Percentiles rank a stretch among this genome's conserved stretches.
Evolutionary conservation across 1,140 invertebrate species (phyloP).

Genomic region (Drosophila elegans): DNA sequence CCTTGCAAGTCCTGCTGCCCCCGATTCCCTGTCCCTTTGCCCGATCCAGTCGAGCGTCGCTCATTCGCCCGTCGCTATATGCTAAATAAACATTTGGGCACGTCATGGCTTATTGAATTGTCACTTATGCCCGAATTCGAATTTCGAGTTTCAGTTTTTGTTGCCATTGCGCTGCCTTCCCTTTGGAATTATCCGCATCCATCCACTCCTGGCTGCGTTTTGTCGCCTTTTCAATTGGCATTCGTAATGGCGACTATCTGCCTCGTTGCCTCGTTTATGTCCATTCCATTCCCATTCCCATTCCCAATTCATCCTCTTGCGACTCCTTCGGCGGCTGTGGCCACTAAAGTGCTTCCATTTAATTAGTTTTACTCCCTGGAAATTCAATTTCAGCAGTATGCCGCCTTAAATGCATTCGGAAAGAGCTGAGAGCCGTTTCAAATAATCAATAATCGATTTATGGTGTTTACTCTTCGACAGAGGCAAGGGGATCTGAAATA

Average conservation of each 20-base stretch:
- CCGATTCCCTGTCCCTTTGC: constrained; percentile 6
- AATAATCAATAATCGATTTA: constrained; percentile 78
- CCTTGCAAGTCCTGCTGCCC: not conserved
- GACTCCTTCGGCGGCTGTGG: constrained; percentile 29
- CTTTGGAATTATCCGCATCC: not conserved
- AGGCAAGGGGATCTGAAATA: constrained; percentile 7
- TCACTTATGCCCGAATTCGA: constrained; percentile 81
- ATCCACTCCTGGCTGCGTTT: constrained; percentile 20
- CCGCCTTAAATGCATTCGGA: constrained; percentile 45
- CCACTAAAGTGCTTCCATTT: constrained; percentile 77
- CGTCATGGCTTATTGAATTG: constrained; percentile 84
- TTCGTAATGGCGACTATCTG: constrained; percentile 77
- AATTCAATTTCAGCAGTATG: constrained; percentile 61
- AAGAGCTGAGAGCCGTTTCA: constrained; percentile 20
- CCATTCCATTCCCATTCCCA: constrained; percentile 1
- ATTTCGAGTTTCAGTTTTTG: constrained; percentile 65
- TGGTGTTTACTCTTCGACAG: constrained; percentile 61
- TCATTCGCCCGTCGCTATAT: constrained; percentile 81
- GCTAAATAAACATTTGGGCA: constrained; percentile 83
- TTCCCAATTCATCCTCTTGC: constrained; percentile 9
- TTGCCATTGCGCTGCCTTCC: constrained; percentile 50
- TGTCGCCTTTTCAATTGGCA: constrained; percentile 69
- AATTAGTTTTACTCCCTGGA: constrained; percentile 75
- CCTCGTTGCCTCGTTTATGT: constrained; percentile 25
- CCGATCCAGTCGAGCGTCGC: constrained; percentile 63